Evolutionary conservation across 1,140 invertebrate genomes (phyloP).

Genomic region (Bombus sylvicola): DNA sequence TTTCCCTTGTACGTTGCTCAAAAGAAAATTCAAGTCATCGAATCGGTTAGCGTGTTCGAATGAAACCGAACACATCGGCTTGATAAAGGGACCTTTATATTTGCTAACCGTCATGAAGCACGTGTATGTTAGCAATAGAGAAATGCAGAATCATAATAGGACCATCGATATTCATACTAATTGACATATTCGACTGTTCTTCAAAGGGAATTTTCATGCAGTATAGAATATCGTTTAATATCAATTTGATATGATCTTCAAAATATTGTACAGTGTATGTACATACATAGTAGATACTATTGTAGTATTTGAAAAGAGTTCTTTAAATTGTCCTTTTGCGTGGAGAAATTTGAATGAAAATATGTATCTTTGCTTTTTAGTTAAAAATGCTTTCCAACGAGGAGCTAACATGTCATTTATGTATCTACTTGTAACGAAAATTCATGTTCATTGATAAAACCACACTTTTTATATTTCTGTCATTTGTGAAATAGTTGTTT

Average conservation of each 20-base stretch:
- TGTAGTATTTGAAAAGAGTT: no score
- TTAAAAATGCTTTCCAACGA: no score
- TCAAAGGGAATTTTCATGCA: background rate
- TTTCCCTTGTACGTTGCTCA: background rate
- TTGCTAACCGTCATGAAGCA: background rate
- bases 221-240: no score
- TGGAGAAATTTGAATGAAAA: no score
- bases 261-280: background rate
- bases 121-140: background rate
- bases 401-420: no score
- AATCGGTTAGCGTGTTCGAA: background rate
- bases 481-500: no score
- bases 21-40: constrained; percentile 4
- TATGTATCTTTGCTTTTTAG: no score
- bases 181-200: background rate
- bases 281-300: no score
- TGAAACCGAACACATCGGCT: background rate
- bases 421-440: no score
- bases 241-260: background rate
- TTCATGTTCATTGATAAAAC: no score
- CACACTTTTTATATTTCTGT: no score
- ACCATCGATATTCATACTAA: background rate
- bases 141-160: background rate
- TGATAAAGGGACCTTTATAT: background rate
- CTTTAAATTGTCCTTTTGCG: no score